These are phyloP conservation scores for Choloepus hoffmanni DNA, from an alignment of 2,113 vertebrate species.

Conservation along the genomic window DNA sequence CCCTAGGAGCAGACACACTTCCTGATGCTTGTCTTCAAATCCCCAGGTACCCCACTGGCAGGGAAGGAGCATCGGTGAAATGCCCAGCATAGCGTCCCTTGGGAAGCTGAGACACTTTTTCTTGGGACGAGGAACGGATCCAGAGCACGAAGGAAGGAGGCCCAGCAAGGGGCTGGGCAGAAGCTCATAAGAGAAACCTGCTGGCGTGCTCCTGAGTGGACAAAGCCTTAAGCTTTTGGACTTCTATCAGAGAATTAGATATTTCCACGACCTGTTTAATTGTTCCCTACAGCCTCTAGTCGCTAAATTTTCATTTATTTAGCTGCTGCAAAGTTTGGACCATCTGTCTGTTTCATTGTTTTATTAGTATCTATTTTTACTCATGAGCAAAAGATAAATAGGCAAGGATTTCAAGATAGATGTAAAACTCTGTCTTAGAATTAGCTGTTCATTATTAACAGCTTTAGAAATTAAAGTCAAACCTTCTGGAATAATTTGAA, in stretches of 20 bases:
- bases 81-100: accelerated
- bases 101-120: too few species aligned
- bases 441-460: conserved; percentile 22
- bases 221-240: accelerated
- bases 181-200: not conserved
- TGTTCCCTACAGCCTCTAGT: not conserved
- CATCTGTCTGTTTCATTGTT: not conserved
- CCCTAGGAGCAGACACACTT: too few species aligned
- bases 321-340: not conserved
- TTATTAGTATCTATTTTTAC: conserved; percentile 54
- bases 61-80: not conserved
- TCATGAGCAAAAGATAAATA: conserved; percentile 33
- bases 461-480: conserved; percentile 27
- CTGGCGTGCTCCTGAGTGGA: not conserved
- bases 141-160: not conserved
- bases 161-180: too few species aligned
- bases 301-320: not conserved
- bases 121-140: not conserved
- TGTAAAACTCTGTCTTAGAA: not conserved
- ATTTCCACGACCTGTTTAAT: not conserved
- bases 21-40: not conserved
- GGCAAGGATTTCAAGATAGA: conserved; percentile 29
- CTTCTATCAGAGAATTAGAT: not conserved
- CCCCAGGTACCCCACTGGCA: not conserved
- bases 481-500: not conserved